phyloP scores from a whole-genome alignment of 2,797 vertebrate species.

The Brachyalestes nurse region DNA sequence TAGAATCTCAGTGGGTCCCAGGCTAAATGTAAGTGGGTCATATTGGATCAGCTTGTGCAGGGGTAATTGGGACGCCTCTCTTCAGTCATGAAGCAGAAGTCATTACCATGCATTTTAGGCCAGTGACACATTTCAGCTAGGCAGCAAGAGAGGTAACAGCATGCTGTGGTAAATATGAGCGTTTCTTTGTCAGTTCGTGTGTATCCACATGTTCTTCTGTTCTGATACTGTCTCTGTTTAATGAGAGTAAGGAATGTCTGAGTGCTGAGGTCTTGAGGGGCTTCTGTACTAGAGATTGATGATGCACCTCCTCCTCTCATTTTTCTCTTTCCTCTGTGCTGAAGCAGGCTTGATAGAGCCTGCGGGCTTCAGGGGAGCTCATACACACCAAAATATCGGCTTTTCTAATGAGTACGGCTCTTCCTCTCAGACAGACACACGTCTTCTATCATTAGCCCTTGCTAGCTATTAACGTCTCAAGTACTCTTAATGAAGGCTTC shows the following conservation, averaged over 20 bases:
- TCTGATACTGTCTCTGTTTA: conserved; percentile 35
- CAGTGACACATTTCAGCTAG: conserved; percentile 29
- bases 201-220: not conserved
- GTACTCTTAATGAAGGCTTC: conserved; percentile 2
- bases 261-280: conserved; percentile 42
- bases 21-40: conserved; percentile 46
- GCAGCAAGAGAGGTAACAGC: conserved; percentile 38
- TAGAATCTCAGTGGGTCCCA: conserved; percentile 32
- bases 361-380: conserved; percentile 20
- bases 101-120: conserved; percentile 49
- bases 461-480: conserved; percentile 16
- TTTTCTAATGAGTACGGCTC: conserved; percentile 31
- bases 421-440: conserved; percentile 1
- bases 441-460: conserved; percentile 13
- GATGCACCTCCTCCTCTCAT: conserved; percentile 41
- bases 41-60: conserved; percentile 26
- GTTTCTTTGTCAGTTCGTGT: not conserved
- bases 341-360: conserved; percentile 34
- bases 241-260: conserved; percentile 38
- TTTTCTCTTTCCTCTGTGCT: conserved; percentile 33
- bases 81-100: conserved; percentile 44
- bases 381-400: conserved; percentile 13
- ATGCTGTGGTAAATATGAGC: conserved; percentile 34
- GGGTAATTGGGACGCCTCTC: conserved; percentile 49
- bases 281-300: conserved; percentile 38